Evolutionary conservation across 2,888 invertebrate species (phyloP), one percentile per base, ranked within the genome.

Genomic region (Argynnis bischoffii): DNA sequence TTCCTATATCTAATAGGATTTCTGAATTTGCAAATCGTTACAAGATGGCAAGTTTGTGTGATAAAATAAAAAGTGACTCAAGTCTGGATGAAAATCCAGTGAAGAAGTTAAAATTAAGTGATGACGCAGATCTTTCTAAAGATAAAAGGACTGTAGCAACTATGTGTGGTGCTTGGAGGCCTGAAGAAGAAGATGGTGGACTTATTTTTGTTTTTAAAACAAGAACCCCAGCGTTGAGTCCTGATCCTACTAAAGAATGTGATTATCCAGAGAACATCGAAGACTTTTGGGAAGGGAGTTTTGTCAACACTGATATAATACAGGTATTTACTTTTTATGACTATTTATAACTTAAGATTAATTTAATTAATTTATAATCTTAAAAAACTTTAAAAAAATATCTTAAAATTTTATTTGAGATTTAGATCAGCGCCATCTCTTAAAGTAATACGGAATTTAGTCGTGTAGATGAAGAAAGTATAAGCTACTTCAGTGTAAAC

Each of bases 151-250:
- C 91, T 67, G 92, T 93, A 14, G 88, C 85, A 3, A 93, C 93
- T 55, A 92, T 92, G 92, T 93, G 93, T 81, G 93, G 93, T 66
- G 83, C 92, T 46, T 93, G 93, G 93, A 82, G 93, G 66, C 88
- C 88, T 48, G 88, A 91, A 11, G 93, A 93, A 73, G 89, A 83
- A 57, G 87, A 93, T 77, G 93, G 93, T 14, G 93, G 93, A 1
- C 75, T 90, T 16, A 81, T 93, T 53, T 81, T 93, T 47, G 90
- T 93, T 14, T 87, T 93, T 31, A 84, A 87, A 74, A 86, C 79
- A 0, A 81, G 92, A 56, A 77, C 84, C 41, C 77, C 79, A 2
- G 88, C 92, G 70, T 72, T 92, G 64, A 93, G 93, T 70, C 93
- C 93, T 0, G 87, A 89, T 73, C 93, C 93, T 21, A 82, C 80